phyloP scores from a whole-genome alignment of 2,113 vertebrate genomes.

The Bagarius yarrelli region DNA sequence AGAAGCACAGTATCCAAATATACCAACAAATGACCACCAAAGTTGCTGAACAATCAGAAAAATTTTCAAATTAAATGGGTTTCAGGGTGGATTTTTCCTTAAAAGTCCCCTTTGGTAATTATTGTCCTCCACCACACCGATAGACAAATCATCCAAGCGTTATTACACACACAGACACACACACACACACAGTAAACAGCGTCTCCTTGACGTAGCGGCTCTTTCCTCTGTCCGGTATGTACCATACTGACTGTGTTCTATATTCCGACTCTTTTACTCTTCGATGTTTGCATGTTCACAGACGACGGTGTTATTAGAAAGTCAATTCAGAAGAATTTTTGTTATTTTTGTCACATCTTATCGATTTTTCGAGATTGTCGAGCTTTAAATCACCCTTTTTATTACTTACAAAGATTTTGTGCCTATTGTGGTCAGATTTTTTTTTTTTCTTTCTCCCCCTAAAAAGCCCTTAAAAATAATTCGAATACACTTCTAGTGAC shows the following conservation, averaged over 20 bases:
- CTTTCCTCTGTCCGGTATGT: conserved; percentile 37
- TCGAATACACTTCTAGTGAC: no score
- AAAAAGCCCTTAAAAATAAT: neutral
- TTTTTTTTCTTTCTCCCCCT: neutral
- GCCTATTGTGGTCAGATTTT: conserved; percentile 21
- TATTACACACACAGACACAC: no score
- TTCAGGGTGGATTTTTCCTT: conserved; percentile 24
- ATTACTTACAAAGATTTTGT: conserved; percentile 41
- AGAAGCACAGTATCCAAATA: neutral
- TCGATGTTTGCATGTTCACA: conserved; percentile 54
- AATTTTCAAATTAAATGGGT: neutral
- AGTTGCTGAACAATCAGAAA: neutral
- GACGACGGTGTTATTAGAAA: conserved; percentile 30
- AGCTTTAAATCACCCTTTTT: conserved; percentile 15
- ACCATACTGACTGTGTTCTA: conserved; percentile 53
- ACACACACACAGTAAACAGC: neutral
- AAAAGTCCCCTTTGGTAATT: neutral
- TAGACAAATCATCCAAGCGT: no score
- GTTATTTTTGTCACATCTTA: neutral
- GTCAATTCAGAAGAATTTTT: conserved; percentile 32
- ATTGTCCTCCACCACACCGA: no score
- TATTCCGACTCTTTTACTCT: conserved; percentile 46
- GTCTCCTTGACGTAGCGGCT: conserved; percentile 20
- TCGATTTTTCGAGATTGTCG: neutral
- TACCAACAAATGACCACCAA: neutral